Evolutionary conservation across 2,888 invertebrate species (phyloP).

Genomic region (Timema podura): DNA sequence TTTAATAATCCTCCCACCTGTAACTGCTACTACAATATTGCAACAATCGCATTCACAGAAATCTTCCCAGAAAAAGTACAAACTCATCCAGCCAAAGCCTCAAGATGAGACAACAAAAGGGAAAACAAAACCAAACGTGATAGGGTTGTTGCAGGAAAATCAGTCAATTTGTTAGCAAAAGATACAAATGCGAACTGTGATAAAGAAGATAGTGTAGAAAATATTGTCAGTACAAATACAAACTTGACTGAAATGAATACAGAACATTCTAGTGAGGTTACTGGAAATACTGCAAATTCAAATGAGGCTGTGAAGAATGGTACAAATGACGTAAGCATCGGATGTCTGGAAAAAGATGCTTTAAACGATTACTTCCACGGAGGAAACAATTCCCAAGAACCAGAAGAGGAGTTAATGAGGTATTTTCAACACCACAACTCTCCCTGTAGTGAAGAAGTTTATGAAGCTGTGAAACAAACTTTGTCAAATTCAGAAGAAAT

Average conservation of each 20-base stretch:
- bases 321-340: conserved; percentile 29
- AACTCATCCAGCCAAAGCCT: conserved; percentile 50
- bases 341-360: conserved; percentile 65
- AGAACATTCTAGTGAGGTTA: conserved; percentile 9
- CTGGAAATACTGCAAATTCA: conserved; percentile 26
- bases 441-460: conserved; percentile 23
- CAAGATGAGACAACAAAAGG: conserved; percentile 10
- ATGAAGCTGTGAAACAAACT: conserved; percentile 15
- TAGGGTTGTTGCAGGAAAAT: background rate
- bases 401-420: conserved; percentile 78
- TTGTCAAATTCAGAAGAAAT: conserved; percentile 6
- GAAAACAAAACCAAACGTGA: conserved; percentile 2
- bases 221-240: conserved; percentile 10
- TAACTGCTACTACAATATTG: conserved; percentile 45
- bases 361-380: conserved; percentile 76
- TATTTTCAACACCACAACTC: conserved; percentile 62
- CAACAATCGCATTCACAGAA: conserved; percentile 47
- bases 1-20: conserved; percentile 43
- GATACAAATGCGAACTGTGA: conserved; percentile 7
- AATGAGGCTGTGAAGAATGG: conserved; percentile 16
- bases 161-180: background rate
- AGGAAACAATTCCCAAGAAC: conserved; percentile 70
- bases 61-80: conserved; percentile 48
- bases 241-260: conserved; percentile 9
- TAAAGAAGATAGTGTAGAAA: conserved; percentile 12